A percentile compares a stretch with the other conserved stretches of the same genome.
phyloP scores from a whole-genome alignment of 2,888 invertebrate species.

The Blomia tropicalis region DNA sequence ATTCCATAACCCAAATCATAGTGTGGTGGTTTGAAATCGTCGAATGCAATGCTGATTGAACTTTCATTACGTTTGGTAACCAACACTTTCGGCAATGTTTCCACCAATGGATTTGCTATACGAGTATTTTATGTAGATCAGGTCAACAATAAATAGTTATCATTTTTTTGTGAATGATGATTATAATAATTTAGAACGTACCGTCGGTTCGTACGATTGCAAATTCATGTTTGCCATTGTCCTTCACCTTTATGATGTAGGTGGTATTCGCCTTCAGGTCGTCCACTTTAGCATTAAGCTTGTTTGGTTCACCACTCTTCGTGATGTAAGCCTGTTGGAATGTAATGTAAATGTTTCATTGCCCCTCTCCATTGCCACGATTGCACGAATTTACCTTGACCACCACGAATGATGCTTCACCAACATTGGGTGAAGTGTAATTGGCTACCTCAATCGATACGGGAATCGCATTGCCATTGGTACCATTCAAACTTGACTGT shows the following conservation, averaged over 20 bases:
- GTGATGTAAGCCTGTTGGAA: background rate
- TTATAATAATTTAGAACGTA: constrained; percentile 14
- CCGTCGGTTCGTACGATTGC: constrained; percentile 27
- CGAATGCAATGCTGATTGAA: constrained; percentile 33
- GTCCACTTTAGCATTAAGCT: background rate
- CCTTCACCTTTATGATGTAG: constrained; percentile 28
- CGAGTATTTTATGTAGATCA: too few species aligned
- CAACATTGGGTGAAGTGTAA: background rate
- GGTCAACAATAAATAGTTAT: background rate
- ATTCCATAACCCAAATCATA: constrained; percentile 32
- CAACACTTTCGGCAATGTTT: constrained; percentile 32
- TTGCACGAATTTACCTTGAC: background rate
- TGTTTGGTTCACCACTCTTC: constrained; percentile 2
- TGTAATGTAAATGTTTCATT: too few species aligned
- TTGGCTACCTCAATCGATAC: background rate
- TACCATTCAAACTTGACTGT: background rate
- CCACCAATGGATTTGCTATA: constrained; percentile 23
- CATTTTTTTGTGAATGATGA: background rate
- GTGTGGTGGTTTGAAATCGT: constrained; percentile 33
- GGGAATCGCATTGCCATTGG: background rate
- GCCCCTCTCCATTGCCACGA: too few species aligned
- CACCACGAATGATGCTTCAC: background rate
- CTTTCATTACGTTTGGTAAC: constrained; percentile 32
- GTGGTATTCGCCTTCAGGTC: constrained; percentile 24
- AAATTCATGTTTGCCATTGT: constrained; percentile 27